phyloP scores from a whole-genome alignment of 1,140 invertebrate genomes.

The Carposina sasakii region DNA sequence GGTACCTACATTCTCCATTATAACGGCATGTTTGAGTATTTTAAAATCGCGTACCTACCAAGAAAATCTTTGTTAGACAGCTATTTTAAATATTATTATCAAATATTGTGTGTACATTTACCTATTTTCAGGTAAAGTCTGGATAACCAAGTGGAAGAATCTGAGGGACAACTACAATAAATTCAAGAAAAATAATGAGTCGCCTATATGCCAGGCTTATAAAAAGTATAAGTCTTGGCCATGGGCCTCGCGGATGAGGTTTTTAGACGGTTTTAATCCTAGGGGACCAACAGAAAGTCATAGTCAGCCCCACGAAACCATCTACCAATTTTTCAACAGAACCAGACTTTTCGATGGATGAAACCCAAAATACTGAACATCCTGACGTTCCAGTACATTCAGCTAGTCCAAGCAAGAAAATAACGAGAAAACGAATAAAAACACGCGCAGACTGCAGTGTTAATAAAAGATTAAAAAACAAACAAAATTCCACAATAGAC shows the following conservation, averaged over 20 bases:
- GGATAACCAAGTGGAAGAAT: not conserved
- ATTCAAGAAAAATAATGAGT: no score
- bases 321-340: not conserved
- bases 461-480: not conserved
- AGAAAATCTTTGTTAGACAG: no score
- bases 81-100: not conserved
- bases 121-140: not conserved
- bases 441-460: not conserved
- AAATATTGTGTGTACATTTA: not conserved
- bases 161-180: not conserved
- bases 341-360: not conserved
- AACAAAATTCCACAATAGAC: not conserved
- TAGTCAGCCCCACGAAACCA: not conserved
- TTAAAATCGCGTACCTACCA: no score
- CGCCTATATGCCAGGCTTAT: no score
- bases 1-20: no score
- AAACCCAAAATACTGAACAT: not conserved
- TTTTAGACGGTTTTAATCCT: not conserved
- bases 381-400: not conserved
- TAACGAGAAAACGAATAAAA: constrained; percentile 1
- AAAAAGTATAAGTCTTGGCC: not conserved
- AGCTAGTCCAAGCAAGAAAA: constrained; percentile 1
- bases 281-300: not conserved
- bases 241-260: not conserved
- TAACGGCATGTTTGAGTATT: no score